Evolutionary conservation across 2,797 vertebrate genomes (phyloP).

Genomic region (Gymnocypris eckloni): DNA sequence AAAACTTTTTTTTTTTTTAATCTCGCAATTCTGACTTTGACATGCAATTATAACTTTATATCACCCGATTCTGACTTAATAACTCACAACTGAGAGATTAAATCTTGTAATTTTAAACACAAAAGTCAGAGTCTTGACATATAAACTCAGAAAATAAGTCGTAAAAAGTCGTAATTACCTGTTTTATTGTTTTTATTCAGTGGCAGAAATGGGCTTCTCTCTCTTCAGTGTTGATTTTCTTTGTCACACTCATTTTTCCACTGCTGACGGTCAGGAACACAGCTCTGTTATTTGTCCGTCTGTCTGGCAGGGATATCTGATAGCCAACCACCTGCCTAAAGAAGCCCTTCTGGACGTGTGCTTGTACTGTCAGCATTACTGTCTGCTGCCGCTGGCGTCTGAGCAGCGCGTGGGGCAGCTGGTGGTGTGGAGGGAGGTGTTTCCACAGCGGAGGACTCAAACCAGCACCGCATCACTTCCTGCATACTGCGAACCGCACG

Average conservation of each 20-base stretch:
- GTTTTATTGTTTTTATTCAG: not conserved
- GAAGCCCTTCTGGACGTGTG: slow-evolving; percentile 91
- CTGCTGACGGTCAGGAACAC: not conserved
- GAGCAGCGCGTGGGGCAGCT: slow-evolving; percentile 88
- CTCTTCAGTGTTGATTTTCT: not conserved
- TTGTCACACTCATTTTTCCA: not conserved
- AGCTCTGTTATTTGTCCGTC: not conserved
- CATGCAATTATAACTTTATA: too few relatives aligned
- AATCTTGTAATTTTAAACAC: too few relatives aligned
- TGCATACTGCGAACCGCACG: slow-evolving; percentile 73
- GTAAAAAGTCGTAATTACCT: not conserved
- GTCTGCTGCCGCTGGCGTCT: slow-evolving; percentile 87
- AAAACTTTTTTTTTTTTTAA: too few relatives aligned
- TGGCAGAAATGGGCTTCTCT: not conserved
- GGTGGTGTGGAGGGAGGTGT: slow-evolving; percentile 95
- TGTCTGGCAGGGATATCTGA: slow-evolving; percentile 87
- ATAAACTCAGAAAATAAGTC: too few relatives aligned
- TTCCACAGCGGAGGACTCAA: slow-evolving; percentile 81
- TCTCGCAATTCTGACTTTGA: too few relatives aligned
- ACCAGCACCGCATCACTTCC: not conserved
- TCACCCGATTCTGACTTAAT: too few relatives aligned
- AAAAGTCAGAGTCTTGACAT: too few relatives aligned
- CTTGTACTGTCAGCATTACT: slow-evolving; percentile 91
- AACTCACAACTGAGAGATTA: too few relatives aligned
- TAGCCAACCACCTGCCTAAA: slow-evolving; percentile 91